Percentiles rank a stretch among this genome's conserved stretches.
Conservation (phyloP, 2,888 invertebrate genomes). For the Andrena praecox region DNA sequence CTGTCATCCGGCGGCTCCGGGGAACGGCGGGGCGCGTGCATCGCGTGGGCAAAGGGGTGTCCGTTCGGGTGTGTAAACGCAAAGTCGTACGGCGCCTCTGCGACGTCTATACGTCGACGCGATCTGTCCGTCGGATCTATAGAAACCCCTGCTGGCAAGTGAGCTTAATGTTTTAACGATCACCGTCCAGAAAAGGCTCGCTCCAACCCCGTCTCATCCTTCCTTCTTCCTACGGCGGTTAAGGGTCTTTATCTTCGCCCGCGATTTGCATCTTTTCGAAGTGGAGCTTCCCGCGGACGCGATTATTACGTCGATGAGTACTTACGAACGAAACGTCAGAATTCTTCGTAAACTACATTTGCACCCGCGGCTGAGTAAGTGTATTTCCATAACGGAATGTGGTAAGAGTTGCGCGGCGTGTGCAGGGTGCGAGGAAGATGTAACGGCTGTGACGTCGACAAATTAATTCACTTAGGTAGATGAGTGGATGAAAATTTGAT, state of each 20-base stretch:
- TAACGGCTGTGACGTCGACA: too few species aligned
- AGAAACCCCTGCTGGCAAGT: constrained; percentile 7
- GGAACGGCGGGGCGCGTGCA: constrained; percentile 13
- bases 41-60: constrained; percentile 61
- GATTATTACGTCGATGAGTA: not conserved
- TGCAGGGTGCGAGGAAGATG: too few species aligned
- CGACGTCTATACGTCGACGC: constrained; percentile 13
- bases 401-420: too few species aligned
- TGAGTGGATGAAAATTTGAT: too few species aligned
- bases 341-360: too few species aligned
- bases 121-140: constrained; percentile 33
- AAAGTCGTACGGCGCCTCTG: constrained; percentile 42
- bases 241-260: not conserved
- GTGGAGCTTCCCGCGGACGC: not conserved
- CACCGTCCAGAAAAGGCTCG: not conserved
- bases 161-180: constrained; percentile 25
- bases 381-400: too few species aligned
- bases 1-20: constrained; percentile 30
- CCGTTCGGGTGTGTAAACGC: constrained; percentile 56
- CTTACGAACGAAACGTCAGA: not conserved
- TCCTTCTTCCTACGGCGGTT: not conserved
- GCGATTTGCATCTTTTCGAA: not conserved
- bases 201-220: not conserved
- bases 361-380: too few species aligned
- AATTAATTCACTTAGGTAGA: too few species aligned